These are phyloP conservation scores for Erpetoichthys calabaricus DNA, from an alignment of 2,797 vertebrate species.

Conservation along the genomic window DNA sequence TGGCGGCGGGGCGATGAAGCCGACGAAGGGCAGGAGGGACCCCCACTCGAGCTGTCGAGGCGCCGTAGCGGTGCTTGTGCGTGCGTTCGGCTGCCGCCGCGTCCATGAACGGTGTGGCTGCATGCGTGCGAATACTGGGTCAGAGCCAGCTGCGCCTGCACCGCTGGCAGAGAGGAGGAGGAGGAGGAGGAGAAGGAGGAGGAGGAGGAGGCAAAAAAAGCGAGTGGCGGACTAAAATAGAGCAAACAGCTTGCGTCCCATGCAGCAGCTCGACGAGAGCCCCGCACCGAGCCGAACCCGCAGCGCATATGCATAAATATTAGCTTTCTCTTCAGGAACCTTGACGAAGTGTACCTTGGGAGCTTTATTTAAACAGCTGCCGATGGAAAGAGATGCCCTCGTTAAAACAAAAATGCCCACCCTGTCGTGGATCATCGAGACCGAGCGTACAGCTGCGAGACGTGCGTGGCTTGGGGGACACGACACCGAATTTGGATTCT, in stretches of 20 bases:
- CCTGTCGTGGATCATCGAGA: no score
- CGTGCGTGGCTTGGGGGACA: no score
- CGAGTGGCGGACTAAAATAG: conserved; percentile 38
- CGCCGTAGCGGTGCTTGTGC: conserved; percentile 9
- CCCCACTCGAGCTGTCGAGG: conserved; percentile 16
- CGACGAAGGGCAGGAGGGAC: conserved; percentile 9
- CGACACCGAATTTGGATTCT: no score
- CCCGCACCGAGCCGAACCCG: no score
- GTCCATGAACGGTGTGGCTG: background rate
- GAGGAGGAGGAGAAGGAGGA: rapidly evolving
- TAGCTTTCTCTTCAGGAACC: no score
- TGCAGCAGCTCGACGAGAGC: no score
- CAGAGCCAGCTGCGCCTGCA: conserved; percentile 22
- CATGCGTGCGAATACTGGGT: conserved; percentile 14
- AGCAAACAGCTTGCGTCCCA: conserved; percentile 21
- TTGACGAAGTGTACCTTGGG: no score
- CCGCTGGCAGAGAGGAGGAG: conserved; percentile 20
- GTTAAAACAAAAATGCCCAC: no score
- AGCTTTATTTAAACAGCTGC: no score
- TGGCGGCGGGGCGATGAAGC: conserved; percentile 21
- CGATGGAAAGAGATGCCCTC: no score
- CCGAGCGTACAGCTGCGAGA: no score
- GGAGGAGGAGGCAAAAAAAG: conserved; percentile 26
- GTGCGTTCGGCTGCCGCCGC: background rate
- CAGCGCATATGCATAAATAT: no score